phyloP scores from a whole-genome alignment of 2,113 vertebrate genomes.

The Calcarius ornatus region DNA sequence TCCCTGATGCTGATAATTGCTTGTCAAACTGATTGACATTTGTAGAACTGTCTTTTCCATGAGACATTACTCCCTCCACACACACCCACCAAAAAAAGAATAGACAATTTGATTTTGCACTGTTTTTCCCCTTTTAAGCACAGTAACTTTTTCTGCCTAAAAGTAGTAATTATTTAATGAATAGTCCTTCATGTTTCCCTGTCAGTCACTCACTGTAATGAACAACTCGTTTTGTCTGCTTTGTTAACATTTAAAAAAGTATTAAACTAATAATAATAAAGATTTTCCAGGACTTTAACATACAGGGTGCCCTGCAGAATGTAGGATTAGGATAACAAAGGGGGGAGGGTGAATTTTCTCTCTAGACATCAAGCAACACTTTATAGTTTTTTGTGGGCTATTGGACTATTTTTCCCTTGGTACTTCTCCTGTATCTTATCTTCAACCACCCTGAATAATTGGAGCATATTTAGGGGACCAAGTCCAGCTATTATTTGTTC shows the following conservation, averaged over 20 bases:
- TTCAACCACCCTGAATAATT: conserved; percentile 52
- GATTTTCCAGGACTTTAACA: conserved; percentile 50
- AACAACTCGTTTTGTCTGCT: conserved; percentile 74
- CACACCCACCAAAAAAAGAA: conserved; percentile 51
- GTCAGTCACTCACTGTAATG: conserved; percentile 74
- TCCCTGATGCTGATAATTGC: conserved; percentile 77
- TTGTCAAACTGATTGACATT: conserved; percentile 81
- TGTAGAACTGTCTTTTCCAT: conserved; percentile 77
- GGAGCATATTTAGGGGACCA: conserved; percentile 39
- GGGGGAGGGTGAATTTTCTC: conserved; percentile 38
- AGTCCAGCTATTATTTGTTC: conserved; percentile 45
- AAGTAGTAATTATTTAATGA: conserved; percentile 82
- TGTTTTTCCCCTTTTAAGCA: conserved; percentile 64
- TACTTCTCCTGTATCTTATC: conserved; percentile 30
- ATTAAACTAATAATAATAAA: conserved; percentile 71
- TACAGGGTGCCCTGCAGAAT: conserved; percentile 18
- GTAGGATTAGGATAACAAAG: conserved; percentile 20
- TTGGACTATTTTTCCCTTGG: not conserved
- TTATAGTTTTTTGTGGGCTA: not conserved
- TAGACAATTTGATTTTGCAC: conserved; percentile 74
- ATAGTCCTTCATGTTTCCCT: conserved; percentile 77
- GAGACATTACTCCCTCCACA: conserved; percentile 66
- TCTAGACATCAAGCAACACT: conserved; percentile 4
- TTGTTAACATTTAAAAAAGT: conserved; percentile 69
- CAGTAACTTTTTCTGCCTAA: conserved; percentile 67